Percentiles rank a stretch among this genome's conserved stretches.
phyloP scores from a whole-genome alignment of 2,797 vertebrate genomes.

The Xenops minutus region DNA sequence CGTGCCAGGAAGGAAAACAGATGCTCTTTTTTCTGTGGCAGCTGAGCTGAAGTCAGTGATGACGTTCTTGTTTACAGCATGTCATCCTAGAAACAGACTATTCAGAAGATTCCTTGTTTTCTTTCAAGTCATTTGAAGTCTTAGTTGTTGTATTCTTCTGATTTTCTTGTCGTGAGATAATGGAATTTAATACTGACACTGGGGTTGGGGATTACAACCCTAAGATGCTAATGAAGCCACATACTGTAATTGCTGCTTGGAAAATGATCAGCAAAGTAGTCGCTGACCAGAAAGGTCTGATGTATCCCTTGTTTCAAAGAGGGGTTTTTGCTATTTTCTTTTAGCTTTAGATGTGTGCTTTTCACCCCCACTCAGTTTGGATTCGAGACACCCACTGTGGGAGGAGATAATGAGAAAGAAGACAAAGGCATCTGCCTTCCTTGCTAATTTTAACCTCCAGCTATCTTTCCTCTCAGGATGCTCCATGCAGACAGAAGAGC shows the following conservation, averaged over 20 bases:
- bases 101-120: background rate
- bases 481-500: background rate
- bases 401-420: constrained; percentile 52
- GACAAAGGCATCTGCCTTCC: constrained; percentile 15
- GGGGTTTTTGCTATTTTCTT: background rate
- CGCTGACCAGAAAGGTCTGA: background rate
- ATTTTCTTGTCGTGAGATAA: background rate
- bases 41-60: constrained; percentile 47
- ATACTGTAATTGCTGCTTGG: background rate
- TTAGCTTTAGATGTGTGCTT: constrained; percentile 1
- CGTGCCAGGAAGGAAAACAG: background rate
- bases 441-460: constrained; percentile 66
- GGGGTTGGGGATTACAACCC: background rate
- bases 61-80: background rate
- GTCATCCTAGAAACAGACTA: background rate
- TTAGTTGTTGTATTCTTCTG: background rate
- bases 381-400: background rate
- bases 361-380: background rate
- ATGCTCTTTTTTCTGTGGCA: background rate
- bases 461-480: constrained; percentile 16
- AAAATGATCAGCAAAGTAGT: background rate
- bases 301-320: background rate
- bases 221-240: background rate
- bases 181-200: background rate
- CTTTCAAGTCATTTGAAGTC: background rate